Percentiles rank a stretch among this genome's conserved stretches.
Conservation (phyloP, 1,140 invertebrate genomes). For the Steinernema feltiae region DNA sequence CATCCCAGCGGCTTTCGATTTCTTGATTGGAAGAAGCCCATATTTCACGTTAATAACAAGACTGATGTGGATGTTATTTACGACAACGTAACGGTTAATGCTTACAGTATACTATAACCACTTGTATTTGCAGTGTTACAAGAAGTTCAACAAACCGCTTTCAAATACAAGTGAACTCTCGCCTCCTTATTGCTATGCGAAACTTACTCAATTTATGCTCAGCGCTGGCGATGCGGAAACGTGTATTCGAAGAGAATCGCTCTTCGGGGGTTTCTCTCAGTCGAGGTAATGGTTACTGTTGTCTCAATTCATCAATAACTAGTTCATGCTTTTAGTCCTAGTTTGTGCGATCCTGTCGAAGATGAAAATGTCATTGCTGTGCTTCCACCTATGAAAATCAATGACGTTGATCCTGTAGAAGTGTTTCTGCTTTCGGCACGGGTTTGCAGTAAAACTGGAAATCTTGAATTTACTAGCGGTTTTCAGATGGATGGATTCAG, state of each 20-base stretch:
- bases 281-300: background rate
- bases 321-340: background rate
- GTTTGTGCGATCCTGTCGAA: conserved; percentile 34
- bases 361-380: conserved; percentile 39
- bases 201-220: conserved; percentile 39
- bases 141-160: background rate
- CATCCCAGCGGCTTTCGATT: background rate
- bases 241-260: background rate
- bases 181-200: conserved; percentile 16
- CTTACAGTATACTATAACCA: background rate
- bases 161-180: background rate
- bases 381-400: conserved; percentile 32
- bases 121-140: background rate
- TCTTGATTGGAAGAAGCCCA: conserved; percentile 24
- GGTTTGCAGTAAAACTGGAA: conserved; percentile 22
- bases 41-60: background rate
- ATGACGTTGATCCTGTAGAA: conserved; percentile 15
- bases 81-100: background rate
- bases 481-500: conserved; percentile 48
- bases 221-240: conserved; percentile 21
- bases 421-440: conserved; percentile 32
- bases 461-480: conserved; percentile 21
- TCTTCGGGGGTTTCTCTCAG: background rate
- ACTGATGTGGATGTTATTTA: background rate
- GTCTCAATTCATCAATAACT: background rate